Conservation (phyloP, 2,888 invertebrate genomes). For the Criorhina ranunculi region DNA sequence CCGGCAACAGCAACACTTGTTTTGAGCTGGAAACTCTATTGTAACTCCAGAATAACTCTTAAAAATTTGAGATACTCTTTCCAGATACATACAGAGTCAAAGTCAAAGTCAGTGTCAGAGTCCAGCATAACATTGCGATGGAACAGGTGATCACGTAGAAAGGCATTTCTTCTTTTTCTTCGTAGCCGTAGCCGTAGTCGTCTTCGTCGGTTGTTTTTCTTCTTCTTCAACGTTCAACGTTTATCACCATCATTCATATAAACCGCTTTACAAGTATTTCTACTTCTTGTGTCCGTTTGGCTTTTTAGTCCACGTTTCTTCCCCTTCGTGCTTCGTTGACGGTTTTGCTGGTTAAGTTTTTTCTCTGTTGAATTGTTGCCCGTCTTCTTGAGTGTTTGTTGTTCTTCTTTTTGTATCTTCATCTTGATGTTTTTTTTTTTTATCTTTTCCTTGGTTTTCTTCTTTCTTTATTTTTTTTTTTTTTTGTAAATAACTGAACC, state of each 20-base stretch:
- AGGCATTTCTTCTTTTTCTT: constrained; percentile 72
- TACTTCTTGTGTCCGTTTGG: constrained; percentile 75
- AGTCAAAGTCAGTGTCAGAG: constrained; percentile 27
- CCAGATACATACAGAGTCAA: constrained; percentile 28
- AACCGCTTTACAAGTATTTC: constrained; percentile 76
- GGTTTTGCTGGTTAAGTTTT: constrained; percentile 4
- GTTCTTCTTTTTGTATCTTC: constrained; percentile 71
- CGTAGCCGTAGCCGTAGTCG: constrained; percentile 48
- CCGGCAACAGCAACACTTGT: constrained; percentile 54
- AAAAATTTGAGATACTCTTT: constrained; percentile 45
- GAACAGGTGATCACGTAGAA: constrained; percentile 76
- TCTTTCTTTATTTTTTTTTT: constrained; percentile 24
- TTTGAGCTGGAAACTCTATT: constrained; percentile 32
- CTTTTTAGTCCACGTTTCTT: constrained; percentile 64
- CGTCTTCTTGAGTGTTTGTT: constrained; percentile 74
- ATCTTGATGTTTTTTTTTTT: constrained; percentile 47
- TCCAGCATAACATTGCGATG: constrained; percentile 60
- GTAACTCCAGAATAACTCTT: constrained; percentile 18
- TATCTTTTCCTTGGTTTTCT: constrained; percentile 7
- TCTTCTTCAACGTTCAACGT: constrained; percentile 62
- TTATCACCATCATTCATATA: constrained; percentile 76
- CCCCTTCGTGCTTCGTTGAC: neutral
- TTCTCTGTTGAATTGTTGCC: constrained; percentile 67
- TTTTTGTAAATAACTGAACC: constrained; percentile 76
- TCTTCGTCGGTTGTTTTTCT: no score